A percentile compares a stretch with the other conserved stretches of the same genome.
These are phyloP conservation scores for Drosophila sulfurigaster DNA, from an alignment of 1,140 invertebrate species.

Conservation along the genomic window DNA sequence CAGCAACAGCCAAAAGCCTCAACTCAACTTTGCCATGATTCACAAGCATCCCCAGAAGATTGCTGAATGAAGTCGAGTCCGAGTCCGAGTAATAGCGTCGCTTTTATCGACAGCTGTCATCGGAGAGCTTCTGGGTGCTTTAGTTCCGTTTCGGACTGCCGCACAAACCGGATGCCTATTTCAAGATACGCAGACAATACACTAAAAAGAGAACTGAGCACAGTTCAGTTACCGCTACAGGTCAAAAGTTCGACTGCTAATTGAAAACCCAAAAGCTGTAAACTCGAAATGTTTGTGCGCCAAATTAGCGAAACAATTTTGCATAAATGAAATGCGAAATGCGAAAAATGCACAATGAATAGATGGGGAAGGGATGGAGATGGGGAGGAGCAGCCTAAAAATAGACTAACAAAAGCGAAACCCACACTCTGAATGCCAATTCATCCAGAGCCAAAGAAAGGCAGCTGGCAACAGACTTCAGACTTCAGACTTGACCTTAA, in stretches of 20 bases:
- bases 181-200: conserved; percentile 26
- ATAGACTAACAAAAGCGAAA: conserved; percentile 69
- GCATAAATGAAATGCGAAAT: conserved; percentile 70
- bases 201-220: too few species aligned
- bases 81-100: too few species aligned
- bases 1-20: not conserved
- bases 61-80: conserved; percentile 22
- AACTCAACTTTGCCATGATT: conserved; percentile 28
- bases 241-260: conserved; percentile 63
- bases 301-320: conserved; percentile 70
- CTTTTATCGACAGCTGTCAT: conserved; percentile 45
- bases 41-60: conserved; percentile 1
- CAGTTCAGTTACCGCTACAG: conserved; percentile 2
- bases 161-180: conserved; percentile 35
- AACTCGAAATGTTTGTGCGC: conserved; percentile 41
- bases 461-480: conserved; percentile 10
- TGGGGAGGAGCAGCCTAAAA: conserved; percentile 58
- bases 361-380: too few species aligned
- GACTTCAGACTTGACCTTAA: not conserved
- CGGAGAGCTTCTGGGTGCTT: conserved; percentile 26
- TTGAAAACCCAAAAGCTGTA: conserved; percentile 36
- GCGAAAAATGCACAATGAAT: conserved; percentile 56
- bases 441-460: not conserved
- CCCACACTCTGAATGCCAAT: conserved; percentile 20
- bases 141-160: conserved; percentile 11